Base-by-base conservation (phyloP, 2,888 invertebrate species). In the Orthonevra nobilis region DNA sequence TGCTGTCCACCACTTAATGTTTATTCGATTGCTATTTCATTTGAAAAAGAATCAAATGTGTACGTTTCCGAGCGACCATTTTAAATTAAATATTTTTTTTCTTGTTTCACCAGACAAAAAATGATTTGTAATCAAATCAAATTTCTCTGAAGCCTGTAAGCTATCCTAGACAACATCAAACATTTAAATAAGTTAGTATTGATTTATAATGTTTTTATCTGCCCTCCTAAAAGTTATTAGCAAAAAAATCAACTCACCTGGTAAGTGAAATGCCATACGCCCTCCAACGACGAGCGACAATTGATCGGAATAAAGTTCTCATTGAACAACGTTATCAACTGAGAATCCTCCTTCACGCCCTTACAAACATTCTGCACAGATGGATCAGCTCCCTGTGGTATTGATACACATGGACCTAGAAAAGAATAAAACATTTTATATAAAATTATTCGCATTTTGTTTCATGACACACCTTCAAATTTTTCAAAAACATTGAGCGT, bases 251-350 rank as follows among this genome's bases (percentile, higher is more conserved):
- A 3, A 64, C 68, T 81, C 83, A 90, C 92, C 89, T 95, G 95
- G 87, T 96, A 96, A 1, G 95, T 94, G 90, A 97, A 97, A 84
- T 96, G 96, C 97, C 97, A 97, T n/a, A 97, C 97, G 63, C 97
- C 97, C 91, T 97, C 97, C 32, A 97, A 89, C 3, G 97, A 96
- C 2, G 97, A 96, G 72, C 97, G 91, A 85, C 97, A 97, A 89
- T 97, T 97, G 1, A 97, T 92, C 30, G 97, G 96, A 0, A 95
- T 93, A 88, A 94, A 95, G 89, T 97, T 97, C 85, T 97, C 96
- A 36, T 96, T 95, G 86, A 97, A 97, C 72, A 97, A 88, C 10
- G 97, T 97, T 50, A 94, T 92, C 2, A 96, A 89, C 84, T 96
- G 94, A 84, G 96, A 95, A 86, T 96, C 94, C 6, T 92, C 91